Base-by-base conservation (phyloP, 2,888 invertebrate species). In the Drosophila algonquin region DNA sequence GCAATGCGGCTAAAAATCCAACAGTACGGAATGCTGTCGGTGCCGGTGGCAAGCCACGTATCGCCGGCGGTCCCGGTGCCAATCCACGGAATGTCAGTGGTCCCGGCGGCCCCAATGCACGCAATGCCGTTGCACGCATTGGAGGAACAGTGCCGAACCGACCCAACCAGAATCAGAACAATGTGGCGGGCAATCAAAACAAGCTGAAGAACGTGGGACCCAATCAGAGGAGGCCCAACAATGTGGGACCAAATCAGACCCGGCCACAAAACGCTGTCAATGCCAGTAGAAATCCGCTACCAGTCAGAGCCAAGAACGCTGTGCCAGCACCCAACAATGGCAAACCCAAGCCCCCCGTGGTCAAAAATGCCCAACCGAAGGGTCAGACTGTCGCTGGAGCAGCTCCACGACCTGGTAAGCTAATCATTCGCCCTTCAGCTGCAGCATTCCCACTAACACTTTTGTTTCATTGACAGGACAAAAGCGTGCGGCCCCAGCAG, bases 401-500 rank as follows among this genome's bases (percentile, higher is more conserved):
- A 3, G 16, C 62, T 1, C 40, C 30, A 18, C 50, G 32, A 32
- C 16, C 24, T 5, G 62, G 65, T 65, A 32, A 50, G 40, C 2
- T 12, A 12, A 6, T 14, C 4, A 1, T 24, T 7, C 8, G 9
- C 10, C 6, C n/a, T 1, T 7, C 14, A 54, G 9, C n/a, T 3
- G 5, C 9, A 54, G 9, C 14, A 46, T 50, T 10, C 16, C 21
- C n/a, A 45, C 32, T 30, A 12, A 24, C 7, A 50, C 2, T 1
- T 12, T 9, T n/a, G 1, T 3, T 30, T 40, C 4, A 47, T 10
- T 32, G 71, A 27, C 46, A 45, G 81, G 67, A 12, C 76, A 69
- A 27, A 84, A 83, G n/a, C 80, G 80, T 21, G 35, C 53, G 0
- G 79, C 77, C 2, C 53, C 63, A 2, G 40, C 46, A 8, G 3